Evolutionary conservation across 2,797 vertebrate species (phyloP).

Genomic region (Sciaenops ocellatus): DNA sequence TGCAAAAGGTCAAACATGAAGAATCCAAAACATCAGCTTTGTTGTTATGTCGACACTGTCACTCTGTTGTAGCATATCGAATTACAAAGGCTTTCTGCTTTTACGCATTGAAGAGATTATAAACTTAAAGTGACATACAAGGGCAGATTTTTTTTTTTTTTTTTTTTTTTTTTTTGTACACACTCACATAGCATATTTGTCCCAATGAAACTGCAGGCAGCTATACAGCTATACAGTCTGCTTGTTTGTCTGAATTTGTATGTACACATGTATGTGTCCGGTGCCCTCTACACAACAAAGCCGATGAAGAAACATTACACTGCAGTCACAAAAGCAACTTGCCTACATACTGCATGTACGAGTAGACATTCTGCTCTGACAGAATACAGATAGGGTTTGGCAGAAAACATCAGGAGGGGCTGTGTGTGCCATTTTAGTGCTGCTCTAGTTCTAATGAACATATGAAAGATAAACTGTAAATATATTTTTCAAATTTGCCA

Average conservation of each 20-base stretch:
- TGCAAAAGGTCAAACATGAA: constrained; percentile 21
- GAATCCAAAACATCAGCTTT: constrained; percentile 34
- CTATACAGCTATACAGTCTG: neutral
- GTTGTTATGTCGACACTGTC: constrained; percentile 36
- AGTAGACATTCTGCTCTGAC: neutral
- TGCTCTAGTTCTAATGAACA: neutral
- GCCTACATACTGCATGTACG: neutral
- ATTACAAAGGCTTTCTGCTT: constrained; percentile 44
- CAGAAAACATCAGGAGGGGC: neutral
- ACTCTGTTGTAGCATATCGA: constrained; percentile 39
- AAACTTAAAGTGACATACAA: constrained; percentile 38
- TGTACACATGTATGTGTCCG: neutral
- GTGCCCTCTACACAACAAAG: neutral
- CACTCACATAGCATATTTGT: neutral
- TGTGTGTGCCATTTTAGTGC: neutral
- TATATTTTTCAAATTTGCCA: neutral
- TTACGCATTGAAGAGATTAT: constrained; percentile 39
- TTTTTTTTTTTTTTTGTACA: neutral
- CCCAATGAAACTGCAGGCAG: neutral
- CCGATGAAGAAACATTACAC: neutral
- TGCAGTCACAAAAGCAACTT: constrained; percentile 3
- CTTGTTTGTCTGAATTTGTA: neutral
- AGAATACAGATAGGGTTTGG: neutral
- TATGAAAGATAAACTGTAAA: neutral
- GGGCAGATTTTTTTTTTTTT: constrained; percentile 19